Percentiles rank a stretch among this genome's conserved stretches.
phyloP scores from a whole-genome alignment of 2,113 vertebrate genomes.

The Pseudonaja textilis region DNA sequence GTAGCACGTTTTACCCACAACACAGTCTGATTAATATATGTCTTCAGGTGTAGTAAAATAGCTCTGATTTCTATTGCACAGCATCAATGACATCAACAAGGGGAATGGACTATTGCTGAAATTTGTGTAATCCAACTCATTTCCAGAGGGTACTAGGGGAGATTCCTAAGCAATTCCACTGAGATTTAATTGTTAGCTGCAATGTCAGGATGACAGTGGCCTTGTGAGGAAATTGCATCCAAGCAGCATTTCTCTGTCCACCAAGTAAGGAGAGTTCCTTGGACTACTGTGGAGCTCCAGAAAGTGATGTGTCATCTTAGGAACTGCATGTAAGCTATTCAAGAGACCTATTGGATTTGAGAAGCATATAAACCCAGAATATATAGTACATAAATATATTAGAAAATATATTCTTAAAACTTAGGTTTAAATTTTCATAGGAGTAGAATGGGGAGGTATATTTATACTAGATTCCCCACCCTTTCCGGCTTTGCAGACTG shows the following conservation, averaged over 20 bases:
- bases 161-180: background rate
- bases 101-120: background rate
- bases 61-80: background rate
- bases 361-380: background rate
- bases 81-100: background rate
- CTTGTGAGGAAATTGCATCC: background rate
- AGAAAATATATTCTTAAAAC: background rate
- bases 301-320: background rate
- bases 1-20: background rate
- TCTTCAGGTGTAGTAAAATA: background rate
- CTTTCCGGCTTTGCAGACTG: too few relatives aligned
- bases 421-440: background rate
- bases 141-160: background rate
- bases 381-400: background rate
- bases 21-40: background rate
- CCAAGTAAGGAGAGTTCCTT: background rate
- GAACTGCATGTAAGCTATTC: background rate
- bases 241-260: background rate
- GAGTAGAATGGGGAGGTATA: background rate
- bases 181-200: background rate
- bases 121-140: background rate
- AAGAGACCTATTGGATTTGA: background rate
- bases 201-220: background rate
- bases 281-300: background rate
- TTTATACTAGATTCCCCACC: too few relatives aligned